Evolutionary conservation across 2,113 vertebrate genomes (phyloP).

Genomic region (Myotis yumanensis): DNA sequence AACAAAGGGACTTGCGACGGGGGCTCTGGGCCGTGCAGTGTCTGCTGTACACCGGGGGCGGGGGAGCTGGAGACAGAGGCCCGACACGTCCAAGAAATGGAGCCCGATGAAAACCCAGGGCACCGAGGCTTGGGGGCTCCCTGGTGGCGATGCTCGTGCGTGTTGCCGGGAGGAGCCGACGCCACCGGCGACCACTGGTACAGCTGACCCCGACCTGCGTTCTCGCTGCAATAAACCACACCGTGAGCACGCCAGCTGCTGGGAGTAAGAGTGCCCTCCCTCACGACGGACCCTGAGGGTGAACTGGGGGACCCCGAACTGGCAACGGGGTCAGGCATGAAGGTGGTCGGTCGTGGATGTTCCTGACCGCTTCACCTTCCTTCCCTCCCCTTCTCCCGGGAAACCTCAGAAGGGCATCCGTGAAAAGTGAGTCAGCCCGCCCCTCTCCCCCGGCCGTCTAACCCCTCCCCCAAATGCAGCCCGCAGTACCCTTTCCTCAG

Average conservation of each 20-base stretch:
- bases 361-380: background rate
- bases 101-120: background rate
- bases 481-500: too few relatives aligned
- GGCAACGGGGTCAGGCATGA: accelerated
- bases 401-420: too few relatives aligned
- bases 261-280: background rate
- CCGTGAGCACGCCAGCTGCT: background rate
- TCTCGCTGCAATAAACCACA: background rate
- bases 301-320: background rate
- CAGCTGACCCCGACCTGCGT: accelerated
- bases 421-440: too few relatives aligned
- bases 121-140: background rate
- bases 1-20: background rate
- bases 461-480: too few relatives aligned
- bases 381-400: too few relatives aligned
- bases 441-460: too few relatives aligned
- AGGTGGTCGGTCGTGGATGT: background rate
- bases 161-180: background rate
- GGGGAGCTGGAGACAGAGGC: background rate
- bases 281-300: too few relatives aligned
- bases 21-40: accelerated
- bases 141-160: accelerated
- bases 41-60: background rate
- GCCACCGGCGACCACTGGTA: background rate
- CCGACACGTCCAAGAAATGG: accelerated